Base-by-base conservation (phyloP, 2,113 vertebrate species). In the Rattus rattus region DNA sequence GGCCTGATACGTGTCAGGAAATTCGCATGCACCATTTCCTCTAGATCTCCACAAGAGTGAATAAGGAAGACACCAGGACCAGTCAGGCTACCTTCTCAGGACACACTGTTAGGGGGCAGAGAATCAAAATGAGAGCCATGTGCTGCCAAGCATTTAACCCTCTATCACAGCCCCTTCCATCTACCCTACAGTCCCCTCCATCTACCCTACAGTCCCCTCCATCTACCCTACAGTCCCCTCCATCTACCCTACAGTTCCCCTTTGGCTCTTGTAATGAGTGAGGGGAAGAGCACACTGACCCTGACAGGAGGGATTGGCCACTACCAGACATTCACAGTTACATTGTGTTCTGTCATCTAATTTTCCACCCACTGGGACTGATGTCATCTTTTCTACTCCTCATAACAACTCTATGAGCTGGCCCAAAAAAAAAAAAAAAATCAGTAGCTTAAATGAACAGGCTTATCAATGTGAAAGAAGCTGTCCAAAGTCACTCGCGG, bases 361-460 rank as follows among this genome's bases (percentile, higher is more conserved):
- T 22, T 91, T 67, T 30, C 39, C 9, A 72, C 52, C 79, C 93
- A 87, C 28, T 88, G 59, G n/a, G 8, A 73, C 24, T 59, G 59
- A 80, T 9, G 26, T 76, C 92, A 81, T 91, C 54, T 87, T 89
- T 63, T 80, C n/a, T 88, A 33, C 72, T 86, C 61, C 81, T 94
- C 73, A 87, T 36, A 49, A 85, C 49, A 86, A 4, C 24, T 36
- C 65, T 70, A 33, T 28, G 33, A 88, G 61, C 93, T 72, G 28
- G 5, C 22, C 39, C 39, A 39, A 26, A 77, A 70, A 19, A n/a
- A 72, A n/a, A 72, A 22, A 63, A 63, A 63, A 20, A 79, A 84
- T 52, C 22, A 20, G 26, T 47, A 87, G 39, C 47, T 95, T 76
- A 67, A 95, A 92, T 87, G 56, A 94, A 81, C 14, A n/a, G 19